Base-by-base conservation (phyloP, 2,888 invertebrate genomes). In the Rutpela maculata region DNA sequence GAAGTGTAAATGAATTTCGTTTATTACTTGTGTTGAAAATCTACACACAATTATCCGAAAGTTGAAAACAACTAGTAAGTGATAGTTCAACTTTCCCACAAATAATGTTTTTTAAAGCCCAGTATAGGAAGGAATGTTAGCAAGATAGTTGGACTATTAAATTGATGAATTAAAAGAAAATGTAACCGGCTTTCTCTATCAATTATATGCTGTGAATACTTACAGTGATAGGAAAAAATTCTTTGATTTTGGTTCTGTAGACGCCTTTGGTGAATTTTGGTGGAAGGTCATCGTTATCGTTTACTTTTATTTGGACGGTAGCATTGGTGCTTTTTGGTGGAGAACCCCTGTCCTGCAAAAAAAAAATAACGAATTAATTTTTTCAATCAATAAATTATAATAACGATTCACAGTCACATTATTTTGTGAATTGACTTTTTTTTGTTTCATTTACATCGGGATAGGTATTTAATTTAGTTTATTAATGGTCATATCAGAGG, bases 201-300 rank as follows among this genome's bases (percentile, higher is more conserved):
- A 57, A 57, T 57, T 69, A 17, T 10, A 50, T 7, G 50, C 12
- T n/a, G 50, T n/a, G 15, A 6, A 50, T 50, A 90, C 93, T 92
- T 90, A 96, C 96, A 85, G 94, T 93, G 84, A 96, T 90, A 0
- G 96, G 96, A 88, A 94, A 95, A 88, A 95, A 95, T 87, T 97
- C 97, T n/a, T 94, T 93, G 79, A 97, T 94, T 87, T 93, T 94
- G 0, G 95, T 95, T 76, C 92, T 92, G 89, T 97, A 97, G 26
- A 95, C 93, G 12, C 95, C 95, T 78, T 93, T 93, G 0, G 96
- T 95, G 86, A 97, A 97, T 87, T 94, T 95, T 0, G 97, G 96
- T 57, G 94, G 94, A 69, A 96, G 90, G 89, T 97, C 96, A 83
- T 97, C 97, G 79, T 95, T 95, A 87, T 97, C 75, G 57, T 92